Percentiles rank a stretch among this genome's conserved stretches.
These are phyloP conservation scores for Therioaphis trifolii DNA, from an alignment of 2,888 invertebrate genomes.

Conservation along the genomic window DNA sequence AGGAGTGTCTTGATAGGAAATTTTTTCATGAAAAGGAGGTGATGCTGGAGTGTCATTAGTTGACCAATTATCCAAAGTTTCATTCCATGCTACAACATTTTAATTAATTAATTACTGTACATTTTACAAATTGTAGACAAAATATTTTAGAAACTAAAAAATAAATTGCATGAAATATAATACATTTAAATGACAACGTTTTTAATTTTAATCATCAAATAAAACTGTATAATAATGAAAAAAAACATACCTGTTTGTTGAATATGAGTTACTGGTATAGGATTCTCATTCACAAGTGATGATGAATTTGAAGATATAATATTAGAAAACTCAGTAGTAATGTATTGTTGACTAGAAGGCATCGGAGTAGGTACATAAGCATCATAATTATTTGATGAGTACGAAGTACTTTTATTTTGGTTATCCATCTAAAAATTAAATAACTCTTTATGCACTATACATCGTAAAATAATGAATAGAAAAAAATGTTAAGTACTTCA, in stretches of 20 bases:
- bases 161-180: no score
- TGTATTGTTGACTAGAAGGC: conserved; percentile 52
- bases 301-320: conserved; percentile 19
- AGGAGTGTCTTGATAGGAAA: conserved; percentile 58
- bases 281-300: conserved; percentile 35
- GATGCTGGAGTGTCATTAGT: conserved; percentile 65
- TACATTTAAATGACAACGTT: no score
- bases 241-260: conserved; percentile 35
- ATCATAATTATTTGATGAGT: conserved; percentile 26
- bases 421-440: conserved; percentile 1
- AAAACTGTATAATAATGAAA: background rate
- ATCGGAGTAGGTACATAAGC: conserved; percentile 58
- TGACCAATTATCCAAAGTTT: conserved; percentile 35
- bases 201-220: background rate
- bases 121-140: no score
- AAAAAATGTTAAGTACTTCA: conserved; percentile 29
- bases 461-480: background rate
- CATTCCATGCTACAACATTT: conserved; percentile 48
- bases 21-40: conserved; percentile 65
- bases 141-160: no score
- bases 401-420: conserved; percentile 22
- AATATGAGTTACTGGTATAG: conserved; percentile 21
- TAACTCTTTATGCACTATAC: background rate
- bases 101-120: background rate
- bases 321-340: conserved; percentile 38